Base-by-base conservation (phyloP, 2,113 vertebrate genomes). In the Apaloderma vittatum region DNA sequence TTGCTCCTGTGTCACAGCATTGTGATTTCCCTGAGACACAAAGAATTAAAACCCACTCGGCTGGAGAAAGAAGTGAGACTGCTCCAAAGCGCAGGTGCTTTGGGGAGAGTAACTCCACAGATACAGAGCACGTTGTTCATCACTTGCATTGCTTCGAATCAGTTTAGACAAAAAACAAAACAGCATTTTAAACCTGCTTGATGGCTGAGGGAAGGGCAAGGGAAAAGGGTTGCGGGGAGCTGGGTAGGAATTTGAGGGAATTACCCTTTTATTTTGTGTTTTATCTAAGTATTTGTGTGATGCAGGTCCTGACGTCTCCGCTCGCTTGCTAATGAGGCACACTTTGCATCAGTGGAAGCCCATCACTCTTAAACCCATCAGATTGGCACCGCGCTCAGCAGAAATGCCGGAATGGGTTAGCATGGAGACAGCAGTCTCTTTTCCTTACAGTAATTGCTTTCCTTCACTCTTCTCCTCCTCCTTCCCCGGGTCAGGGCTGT, bases 41-140 rank as follows among this genome's bases (percentile, higher is more conserved):
- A 58, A 80, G 79, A 90, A 94, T 92, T 94, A 88, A 92, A 96
- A 88, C 55, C 52, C 79, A 88, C 17, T 59, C 88, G 77, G 49
- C 67, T 83, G 90, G 46, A 95, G 95, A 82, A 74, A 90, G 67
- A 73, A 59, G 48, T 14, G 81, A 79, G 24, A 49, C 76, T 78
- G 83, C 77, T 90, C n/a, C 58, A 0, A 0, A 75, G 72, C 1
- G 0, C 85, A 62, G 71, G 75, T 86, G 48, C 4, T 0, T 26
- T 40, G 48, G 48, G 34, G 48, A 74, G 86, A 66, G 59, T 2
- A 73, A 8, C 72, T 66, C 82, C 37, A 37, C 51, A 51, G 43
- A 62, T 12, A 9, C 54, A 55, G 59, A 32, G 67, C 71, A 55
- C 24, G 1, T 3, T 23, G 81, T 32, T 67, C 90, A 57, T 92